Evolutionary conservation across 2,113 vertebrate species (phyloP).

Genomic region (Callionymus lyra): DNA sequence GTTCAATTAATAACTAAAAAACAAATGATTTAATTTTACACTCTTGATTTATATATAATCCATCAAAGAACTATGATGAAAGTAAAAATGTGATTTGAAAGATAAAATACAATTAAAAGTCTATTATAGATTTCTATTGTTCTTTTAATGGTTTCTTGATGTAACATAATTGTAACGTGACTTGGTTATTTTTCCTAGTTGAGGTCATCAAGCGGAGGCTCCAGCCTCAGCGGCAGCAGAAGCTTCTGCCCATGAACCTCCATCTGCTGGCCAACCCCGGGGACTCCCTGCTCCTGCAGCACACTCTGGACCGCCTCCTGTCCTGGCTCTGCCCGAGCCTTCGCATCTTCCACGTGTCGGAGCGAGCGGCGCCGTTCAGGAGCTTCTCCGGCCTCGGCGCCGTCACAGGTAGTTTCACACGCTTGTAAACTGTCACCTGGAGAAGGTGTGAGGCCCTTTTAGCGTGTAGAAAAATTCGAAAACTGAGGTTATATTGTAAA

Average conservation of each 20-base stretch:
- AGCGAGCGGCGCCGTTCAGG: slow-evolving; percentile 63
- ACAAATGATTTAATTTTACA: too few species aligned
- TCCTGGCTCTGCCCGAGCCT: slow-evolving; percentile 72
- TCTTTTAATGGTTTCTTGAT: too few species aligned
- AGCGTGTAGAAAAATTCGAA: neutral
- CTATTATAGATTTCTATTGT: too few species aligned
- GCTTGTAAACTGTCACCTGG: neutral
- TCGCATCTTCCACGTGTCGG: slow-evolving; percentile 81
- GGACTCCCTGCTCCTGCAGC: slow-evolving; percentile 73
- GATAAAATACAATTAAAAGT: too few species aligned
- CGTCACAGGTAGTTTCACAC: slow-evolving; percentile 31
- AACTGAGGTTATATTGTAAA: neutral
- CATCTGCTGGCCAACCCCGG: slow-evolving; percentile 79
- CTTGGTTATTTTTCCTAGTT: slow-evolving; percentile 20
- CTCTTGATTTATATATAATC: too few species aligned
- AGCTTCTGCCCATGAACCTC: slow-evolving; percentile 66
- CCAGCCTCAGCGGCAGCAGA: slow-evolving; percentile 37
- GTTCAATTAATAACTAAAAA: too few species aligned
- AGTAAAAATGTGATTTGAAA: too few species aligned
- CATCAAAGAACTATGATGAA: too few species aligned
- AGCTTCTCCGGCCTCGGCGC: slow-evolving; percentile 39
- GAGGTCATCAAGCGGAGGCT: slow-evolving; percentile 46
- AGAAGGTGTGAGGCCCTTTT: too few species aligned
- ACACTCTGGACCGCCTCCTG: slow-evolving; percentile 75
- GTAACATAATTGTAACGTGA: too few species aligned